Percentiles rank a stretch among this genome's conserved stretches.
Evolutionary conservation across 1,140 invertebrate genomes (phyloP).

Genomic region (Harlomillsia oculata): DNA sequence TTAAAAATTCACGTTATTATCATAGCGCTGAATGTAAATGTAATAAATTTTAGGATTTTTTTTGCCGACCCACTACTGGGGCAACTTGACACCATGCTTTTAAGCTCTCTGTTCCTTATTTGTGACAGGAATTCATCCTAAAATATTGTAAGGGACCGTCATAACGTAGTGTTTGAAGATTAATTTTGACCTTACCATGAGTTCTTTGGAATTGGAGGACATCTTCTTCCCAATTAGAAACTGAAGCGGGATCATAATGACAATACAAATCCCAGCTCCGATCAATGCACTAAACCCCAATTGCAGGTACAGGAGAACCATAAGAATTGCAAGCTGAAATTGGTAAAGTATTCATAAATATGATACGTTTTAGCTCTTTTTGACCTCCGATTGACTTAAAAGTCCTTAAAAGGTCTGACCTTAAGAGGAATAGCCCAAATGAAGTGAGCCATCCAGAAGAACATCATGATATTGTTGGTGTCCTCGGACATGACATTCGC

Average conservation of each 20-base stretch:
- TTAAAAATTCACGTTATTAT: no score
- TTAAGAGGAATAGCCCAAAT: constrained; percentile 77
- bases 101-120: no score
- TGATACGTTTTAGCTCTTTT: neutral
- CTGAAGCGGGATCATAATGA: constrained; percentile 60
- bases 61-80: no score
- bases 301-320: constrained; percentile 63
- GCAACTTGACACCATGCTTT: no score
- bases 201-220: constrained; percentile 56
- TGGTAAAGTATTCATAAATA: neutral
- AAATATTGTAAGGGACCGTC: no score
- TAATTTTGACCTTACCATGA: constrained; percentile 57
- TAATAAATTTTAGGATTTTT: no score
- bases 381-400: neutral
- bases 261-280: constrained; percentile 57
- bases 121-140: no score
- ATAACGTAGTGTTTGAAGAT: no score
- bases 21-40: no score
- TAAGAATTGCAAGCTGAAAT: constrained; percentile 57
- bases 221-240: constrained; percentile 60
- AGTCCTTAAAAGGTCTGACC: constrained; percentile 44
- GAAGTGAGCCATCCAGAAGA: constrained; percentile 75
- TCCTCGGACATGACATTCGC: constrained; percentile 78
- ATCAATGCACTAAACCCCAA: constrained; percentile 67
- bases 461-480: constrained; percentile 67